Conservation (phyloP, 2,113 vertebrate species). For the Psittacus erithacus region DNA sequence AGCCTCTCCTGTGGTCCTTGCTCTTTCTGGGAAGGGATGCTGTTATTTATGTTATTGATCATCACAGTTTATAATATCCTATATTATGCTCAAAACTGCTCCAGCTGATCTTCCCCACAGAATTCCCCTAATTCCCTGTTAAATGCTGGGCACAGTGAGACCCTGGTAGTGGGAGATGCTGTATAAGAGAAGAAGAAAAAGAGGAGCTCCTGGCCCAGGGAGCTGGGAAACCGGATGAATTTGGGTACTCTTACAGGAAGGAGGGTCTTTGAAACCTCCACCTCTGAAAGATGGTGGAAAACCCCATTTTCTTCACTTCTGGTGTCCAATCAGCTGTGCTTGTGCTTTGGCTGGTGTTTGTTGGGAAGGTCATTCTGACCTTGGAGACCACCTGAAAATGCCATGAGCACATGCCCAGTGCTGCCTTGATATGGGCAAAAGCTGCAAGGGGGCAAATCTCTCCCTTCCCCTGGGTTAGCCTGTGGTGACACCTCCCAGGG, state of each 20-base stretch:
- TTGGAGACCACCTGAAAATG: not conserved
- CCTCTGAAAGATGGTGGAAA: not conserved
- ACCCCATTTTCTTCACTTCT: fast-evolving
- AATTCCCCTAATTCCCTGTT: not conserved
- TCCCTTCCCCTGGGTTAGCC: fast-evolving
- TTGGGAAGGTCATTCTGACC: not conserved
- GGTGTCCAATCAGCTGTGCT: fast-evolving
- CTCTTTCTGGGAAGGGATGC: not conserved
- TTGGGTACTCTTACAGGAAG: not conserved
- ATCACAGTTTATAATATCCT: not conserved
- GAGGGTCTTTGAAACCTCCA: not conserved
- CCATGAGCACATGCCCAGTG: fast-evolving
- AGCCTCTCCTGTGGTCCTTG: too few relatives aligned
- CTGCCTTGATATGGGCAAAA: fast-evolving
- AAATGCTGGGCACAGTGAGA: fast-evolving
- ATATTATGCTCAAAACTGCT: not conserved
- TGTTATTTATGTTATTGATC: not conserved
- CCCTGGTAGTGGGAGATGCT: not conserved
- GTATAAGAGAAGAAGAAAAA: not conserved
- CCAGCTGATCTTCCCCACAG: not conserved
- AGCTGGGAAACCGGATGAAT: not conserved
- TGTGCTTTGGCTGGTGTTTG: fast-evolving
- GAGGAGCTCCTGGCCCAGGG: not conserved
- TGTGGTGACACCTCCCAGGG: not conserved
- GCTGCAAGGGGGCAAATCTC: too few relatives aligned